Evolutionary conservation across 2,113 vertebrate genomes (phyloP), one percentile per base, ranked within the genome.

Genomic region (Setophaga petechia): DNA sequence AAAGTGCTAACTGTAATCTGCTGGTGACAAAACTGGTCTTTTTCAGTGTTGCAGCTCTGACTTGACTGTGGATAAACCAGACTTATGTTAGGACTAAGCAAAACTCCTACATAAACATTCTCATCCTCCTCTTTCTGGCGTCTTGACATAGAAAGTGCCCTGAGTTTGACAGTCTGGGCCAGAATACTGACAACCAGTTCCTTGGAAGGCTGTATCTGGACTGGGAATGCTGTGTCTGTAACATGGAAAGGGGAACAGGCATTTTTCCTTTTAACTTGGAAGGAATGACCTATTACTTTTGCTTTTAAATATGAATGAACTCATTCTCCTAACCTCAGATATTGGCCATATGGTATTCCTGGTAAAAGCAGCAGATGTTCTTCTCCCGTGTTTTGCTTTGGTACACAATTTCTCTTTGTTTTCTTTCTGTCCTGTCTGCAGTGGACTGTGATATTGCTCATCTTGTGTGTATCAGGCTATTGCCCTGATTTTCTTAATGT

Each of bases 321-420:
- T 89, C 79, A 87, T 33, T 94, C 68, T 93, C 55, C 15, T 25
- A 87, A 39, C 71, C 66, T 91, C 82, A 89, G 86, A 89, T 96
- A 91, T 51, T 55, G 66, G 83, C 93, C 96, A 95, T 96, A 88
- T 97, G 94, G 92, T 92, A 61, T 96, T 97, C 79, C 72, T 94
- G 69, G 83, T 90, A 92, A 94, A 97, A 94, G 82, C 19, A 93
- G 88, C 94, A 97, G 94, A 97, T 97, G 88, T 96, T 98, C 47
- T 80, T 82, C 75, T 66, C 57, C 58, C 66, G 51, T 39, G 33
- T 89, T 93, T 86, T 90, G 58, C 66, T 91, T 94, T 88, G 81
- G 85, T 95, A 63, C 31, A 71, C 83, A 90, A 63, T 76, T 93
- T 84, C 33, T 90, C 77, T 90, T 95, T 88, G 79, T 94, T 89